Conservation (phyloP, 2,797 vertebrate genomes). For the Echeneis naucrates region DNA sequence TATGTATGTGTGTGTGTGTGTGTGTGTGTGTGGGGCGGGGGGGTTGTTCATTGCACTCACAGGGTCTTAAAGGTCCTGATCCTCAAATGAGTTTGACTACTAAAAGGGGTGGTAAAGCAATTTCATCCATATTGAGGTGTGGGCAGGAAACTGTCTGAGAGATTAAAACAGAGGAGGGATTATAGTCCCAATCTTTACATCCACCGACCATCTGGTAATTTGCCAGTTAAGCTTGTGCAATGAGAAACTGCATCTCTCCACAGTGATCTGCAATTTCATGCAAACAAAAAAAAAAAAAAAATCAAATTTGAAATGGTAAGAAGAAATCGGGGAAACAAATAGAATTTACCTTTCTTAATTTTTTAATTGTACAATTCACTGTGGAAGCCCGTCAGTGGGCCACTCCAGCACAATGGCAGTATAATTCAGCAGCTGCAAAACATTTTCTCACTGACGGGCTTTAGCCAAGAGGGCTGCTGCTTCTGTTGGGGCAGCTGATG, state of each 20-base stretch:
- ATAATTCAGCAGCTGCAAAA: not conserved
- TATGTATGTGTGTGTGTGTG: no score
- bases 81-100: conserved; percentile 48
- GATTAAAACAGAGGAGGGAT: conserved; percentile 57
- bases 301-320: not conserved
- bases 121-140: conserved; percentile 52
- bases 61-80: conserved; percentile 47
- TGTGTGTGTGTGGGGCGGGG: no score
- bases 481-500: not conserved
- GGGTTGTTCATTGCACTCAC: conserved; percentile 16
- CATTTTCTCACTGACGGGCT: no score
- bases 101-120: conserved; percentile 50
- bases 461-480: not conserved
- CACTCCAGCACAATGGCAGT: not conserved
- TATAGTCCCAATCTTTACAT: conserved; percentile 37
- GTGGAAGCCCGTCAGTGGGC: not conserved
- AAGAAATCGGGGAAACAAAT: not conserved
- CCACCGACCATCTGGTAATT: conserved; percentile 37
- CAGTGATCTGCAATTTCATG: not conserved
- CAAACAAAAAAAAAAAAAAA: not conserved
- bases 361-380: not conserved
- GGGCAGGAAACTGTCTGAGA: conserved; percentile 37
- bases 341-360: not conserved
- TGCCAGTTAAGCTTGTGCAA: conserved; percentile 18
- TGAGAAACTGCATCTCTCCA: conserved; percentile 1